A percentile compares a stretch with the other conserved stretches of the same genome.
phyloP scores from a whole-genome alignment of 2,113 vertebrate genomes.

The Falcunculus frontatus region DNA sequence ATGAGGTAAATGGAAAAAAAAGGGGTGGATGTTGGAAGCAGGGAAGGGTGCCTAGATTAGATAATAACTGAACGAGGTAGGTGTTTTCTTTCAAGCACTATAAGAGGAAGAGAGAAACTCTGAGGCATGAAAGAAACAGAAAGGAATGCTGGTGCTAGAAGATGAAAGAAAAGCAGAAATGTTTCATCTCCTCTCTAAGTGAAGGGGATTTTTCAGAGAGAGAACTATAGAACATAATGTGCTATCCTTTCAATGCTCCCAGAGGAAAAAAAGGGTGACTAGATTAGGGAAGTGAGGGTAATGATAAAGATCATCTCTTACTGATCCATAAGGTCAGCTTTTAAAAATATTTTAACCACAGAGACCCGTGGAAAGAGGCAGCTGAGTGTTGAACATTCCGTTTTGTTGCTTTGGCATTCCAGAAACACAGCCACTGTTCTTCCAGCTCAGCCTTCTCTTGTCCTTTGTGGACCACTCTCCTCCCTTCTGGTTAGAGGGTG shows the following conservation, averaged over 20 bases:
- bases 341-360: neutral
- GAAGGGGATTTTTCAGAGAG: neutral
- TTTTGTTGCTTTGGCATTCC: neutral
- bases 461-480: neutral
- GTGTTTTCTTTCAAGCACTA: neutral
- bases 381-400: neutral
- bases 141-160: neutral
- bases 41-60: neutral
- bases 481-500: neutral
- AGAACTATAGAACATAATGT: neutral
- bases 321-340: neutral
- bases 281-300: neutral
- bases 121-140: neutral
- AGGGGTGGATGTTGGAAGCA: neutral
- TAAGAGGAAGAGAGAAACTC: neutral
- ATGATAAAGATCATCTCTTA: neutral
- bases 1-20: neutral
- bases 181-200: neutral
- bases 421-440: neutral
- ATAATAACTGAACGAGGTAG: conserved; percentile 2
- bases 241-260: neutral
- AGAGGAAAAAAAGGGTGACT: neutral
- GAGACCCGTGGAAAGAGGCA: neutral
- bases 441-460: neutral
- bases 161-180: conserved; percentile 14